These are phyloP conservation scores for Urocitellus parryii DNA, from an alignment of 2,113 vertebrate species.

Conservation along the genomic window DNA sequence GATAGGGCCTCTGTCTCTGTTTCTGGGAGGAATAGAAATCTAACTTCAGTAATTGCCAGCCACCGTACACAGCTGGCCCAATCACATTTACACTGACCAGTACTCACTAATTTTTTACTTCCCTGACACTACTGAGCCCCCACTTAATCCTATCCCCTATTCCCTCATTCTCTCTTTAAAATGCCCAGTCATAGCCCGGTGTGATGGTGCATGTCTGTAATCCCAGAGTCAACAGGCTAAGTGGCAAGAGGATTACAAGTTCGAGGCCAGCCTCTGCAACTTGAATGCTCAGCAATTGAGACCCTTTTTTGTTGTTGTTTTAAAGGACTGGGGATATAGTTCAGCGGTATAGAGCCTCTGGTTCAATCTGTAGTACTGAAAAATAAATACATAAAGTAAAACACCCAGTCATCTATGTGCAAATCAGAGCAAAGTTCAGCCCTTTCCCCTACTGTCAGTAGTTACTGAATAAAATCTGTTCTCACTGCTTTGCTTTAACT, in stretches of 20 bases:
- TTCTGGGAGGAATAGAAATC: neutral
- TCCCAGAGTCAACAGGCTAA: too few species aligned
- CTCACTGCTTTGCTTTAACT: constrained; percentile 30
- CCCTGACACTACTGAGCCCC: neutral
- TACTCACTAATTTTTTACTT: constrained; percentile 27
- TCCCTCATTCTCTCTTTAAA: constrained; percentile 26
- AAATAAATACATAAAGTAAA: neutral
- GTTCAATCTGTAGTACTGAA: too few species aligned
- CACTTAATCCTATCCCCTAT: neutral
- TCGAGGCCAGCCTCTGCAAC: too few species aligned
- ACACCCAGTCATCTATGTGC: neutral
- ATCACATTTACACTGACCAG: neutral
- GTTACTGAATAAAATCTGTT: constrained; percentile 24
- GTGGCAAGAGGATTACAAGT: too few species aligned
- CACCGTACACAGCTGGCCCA: constrained; percentile 13
- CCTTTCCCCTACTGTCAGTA: neutral
- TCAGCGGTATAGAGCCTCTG: too few species aligned
- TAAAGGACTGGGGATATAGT: too few species aligned
- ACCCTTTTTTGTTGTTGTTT: too few species aligned
- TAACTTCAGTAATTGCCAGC: constrained; percentile 35
- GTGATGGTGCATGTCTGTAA: too few species aligned
- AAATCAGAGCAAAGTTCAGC: constrained; percentile 30
- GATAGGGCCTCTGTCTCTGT: constrained; percentile 1
- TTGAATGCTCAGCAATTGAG: too few species aligned
- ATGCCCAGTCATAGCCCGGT: neutral